phyloP scores from a whole-genome alignment of 2,888 invertebrate species.

The Archaeoteleia sp. region DNA sequence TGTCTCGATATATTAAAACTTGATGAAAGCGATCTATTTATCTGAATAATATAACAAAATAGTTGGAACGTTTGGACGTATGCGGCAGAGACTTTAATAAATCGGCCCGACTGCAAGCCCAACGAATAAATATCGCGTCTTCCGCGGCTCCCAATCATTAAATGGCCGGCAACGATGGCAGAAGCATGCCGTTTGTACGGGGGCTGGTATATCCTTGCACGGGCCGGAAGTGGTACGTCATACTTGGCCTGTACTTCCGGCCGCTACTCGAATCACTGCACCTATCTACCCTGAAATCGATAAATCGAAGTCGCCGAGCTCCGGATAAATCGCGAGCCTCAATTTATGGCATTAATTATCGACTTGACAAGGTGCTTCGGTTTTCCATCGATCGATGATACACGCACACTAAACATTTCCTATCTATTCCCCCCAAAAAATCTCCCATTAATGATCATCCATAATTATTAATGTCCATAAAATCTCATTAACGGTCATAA shows the following conservation, averaged over 20 bases:
- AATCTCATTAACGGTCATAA: too few relatives aligned
- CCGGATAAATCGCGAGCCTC: conserved; percentile 52
- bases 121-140: conserved; percentile 54
- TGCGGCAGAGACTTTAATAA: conserved; percentile 35
- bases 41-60: conserved; percentile 25
- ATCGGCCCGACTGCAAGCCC: conserved; percentile 50
- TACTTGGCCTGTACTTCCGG: conserved; percentile 66
- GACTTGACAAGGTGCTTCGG: conserved; percentile 16
- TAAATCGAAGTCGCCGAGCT: conserved; percentile 57
- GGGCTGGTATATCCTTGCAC: conserved; percentile 53
- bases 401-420: too few relatives aligned
- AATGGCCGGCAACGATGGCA: conserved; percentile 50
- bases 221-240: conserved; percentile 69
- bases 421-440: too few relatives aligned
- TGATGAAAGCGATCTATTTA: too few relatives aligned
- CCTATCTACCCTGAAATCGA: conserved; percentile 60
- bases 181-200: conserved; percentile 49
- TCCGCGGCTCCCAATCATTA: conserved; percentile 55
- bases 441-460: too few relatives aligned
- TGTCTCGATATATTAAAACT: too few relatives aligned
- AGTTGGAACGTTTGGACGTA: conserved; percentile 23
- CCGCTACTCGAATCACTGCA: conserved; percentile 59
- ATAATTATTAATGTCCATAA: too few relatives aligned
- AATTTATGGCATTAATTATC: conserved; percentile 65
- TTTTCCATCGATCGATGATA: not conserved